These are phyloP conservation scores for Eriocheir sinensis DNA, from an alignment of 1,140 invertebrate species.

Conservation along the genomic window DNA sequence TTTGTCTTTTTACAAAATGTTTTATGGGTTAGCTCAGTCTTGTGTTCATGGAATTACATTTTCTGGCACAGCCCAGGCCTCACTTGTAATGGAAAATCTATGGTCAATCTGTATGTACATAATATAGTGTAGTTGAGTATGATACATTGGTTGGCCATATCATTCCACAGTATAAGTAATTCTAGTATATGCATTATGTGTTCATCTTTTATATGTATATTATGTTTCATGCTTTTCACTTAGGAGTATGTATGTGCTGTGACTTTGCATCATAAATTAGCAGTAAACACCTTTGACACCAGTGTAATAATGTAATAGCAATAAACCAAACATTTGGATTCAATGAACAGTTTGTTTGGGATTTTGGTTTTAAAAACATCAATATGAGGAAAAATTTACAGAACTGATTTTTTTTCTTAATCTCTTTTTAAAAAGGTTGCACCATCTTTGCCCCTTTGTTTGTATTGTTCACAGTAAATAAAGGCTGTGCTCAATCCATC, in stretches of 20 bases:
- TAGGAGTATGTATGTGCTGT: background rate
- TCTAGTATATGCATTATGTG: background rate
- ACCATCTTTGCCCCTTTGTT: background rate
- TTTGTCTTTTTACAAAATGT: no score
- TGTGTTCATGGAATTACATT: background rate
- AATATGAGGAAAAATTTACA: background rate
- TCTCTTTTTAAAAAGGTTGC: background rate
- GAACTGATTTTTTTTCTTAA: background rate
- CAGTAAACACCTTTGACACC: background rate
- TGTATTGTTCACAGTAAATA: background rate
- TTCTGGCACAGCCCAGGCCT: background rate
- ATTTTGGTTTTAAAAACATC: slow-evolving; percentile 1
- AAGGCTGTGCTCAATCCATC: background rate
- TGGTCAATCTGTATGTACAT: background rate
- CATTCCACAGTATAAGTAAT: background rate
- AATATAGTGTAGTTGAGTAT: background rate
- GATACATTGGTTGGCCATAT: background rate
- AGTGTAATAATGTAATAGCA: background rate
- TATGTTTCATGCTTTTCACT: background rate
- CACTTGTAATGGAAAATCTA: background rate
- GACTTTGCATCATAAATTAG: no score
- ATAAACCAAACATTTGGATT: background rate
- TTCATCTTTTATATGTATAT: no score
- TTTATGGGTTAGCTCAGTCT: no score
- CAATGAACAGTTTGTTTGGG: background rate